These are phyloP conservation scores for Rhyzopertha dominica DNA, from an alignment of 1,140 invertebrate genomes.

Conservation along the genomic window DNA sequence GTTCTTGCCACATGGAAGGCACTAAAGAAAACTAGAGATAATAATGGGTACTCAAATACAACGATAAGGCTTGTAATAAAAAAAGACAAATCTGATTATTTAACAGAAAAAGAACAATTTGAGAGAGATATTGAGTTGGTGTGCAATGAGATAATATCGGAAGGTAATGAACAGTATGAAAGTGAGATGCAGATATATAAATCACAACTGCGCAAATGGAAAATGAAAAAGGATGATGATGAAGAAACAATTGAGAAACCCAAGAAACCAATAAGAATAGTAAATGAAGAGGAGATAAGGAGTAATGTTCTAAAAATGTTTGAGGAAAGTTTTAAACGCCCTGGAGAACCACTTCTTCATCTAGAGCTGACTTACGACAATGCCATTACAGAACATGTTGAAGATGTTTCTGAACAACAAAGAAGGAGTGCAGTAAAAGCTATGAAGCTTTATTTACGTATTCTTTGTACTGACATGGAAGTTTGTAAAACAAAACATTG, in stretches of 20 bases:
- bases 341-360: slow-evolving; percentile 49
- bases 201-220: neutral
- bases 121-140: slow-evolving; percentile 14
- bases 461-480: slow-evolving; percentile 34
- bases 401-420: slow-evolving; percentile 26
- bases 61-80: slow-evolving; percentile 40
- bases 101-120: slow-evolving; percentile 18
- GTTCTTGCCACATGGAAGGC: slow-evolving; percentile 42
- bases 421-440: slow-evolving; percentile 37
- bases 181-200: slow-evolving; percentile 13
- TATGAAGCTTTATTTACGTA: slow-evolving; percentile 38
- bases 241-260: slow-evolving; percentile 19
- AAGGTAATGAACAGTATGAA: slow-evolving; percentile 13
- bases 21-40: slow-evolving; percentile 36
- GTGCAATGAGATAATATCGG: no score
- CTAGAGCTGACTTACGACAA: slow-evolving; percentile 39
- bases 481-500: slow-evolving; percentile 35
- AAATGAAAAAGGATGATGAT: neutral
- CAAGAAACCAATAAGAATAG: slow-evolving; percentile 32
- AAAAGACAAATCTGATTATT: slow-evolving; percentile 27
- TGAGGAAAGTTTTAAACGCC: slow-evolving; percentile 43
- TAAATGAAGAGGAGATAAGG: slow-evolving; percentile 34
- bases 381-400: slow-evolving; percentile 20
- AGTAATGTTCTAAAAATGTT: slow-evolving; percentile 37
- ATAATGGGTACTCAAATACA: slow-evolving; percentile 41